Base-by-base conservation (phyloP, 1,140 invertebrate species). In the Eumeta japonica region DNA sequence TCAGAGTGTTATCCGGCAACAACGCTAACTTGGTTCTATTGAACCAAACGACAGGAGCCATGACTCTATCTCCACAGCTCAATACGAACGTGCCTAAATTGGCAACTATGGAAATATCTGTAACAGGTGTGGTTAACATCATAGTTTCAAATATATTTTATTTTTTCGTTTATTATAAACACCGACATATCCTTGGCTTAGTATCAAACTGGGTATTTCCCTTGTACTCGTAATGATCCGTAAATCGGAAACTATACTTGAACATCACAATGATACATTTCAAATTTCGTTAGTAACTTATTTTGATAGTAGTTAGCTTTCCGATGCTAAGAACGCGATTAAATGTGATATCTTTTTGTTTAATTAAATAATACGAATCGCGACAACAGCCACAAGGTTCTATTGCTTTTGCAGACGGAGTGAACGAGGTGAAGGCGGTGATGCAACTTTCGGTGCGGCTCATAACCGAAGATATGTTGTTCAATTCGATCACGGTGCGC, bases 31-130 rank as follows among this genome's bases (percentile, higher is more conserved):
- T 97, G 4, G 76, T 98, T 1, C 80, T 84, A 0, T 59, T 98
- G 11, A 93, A 98, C 62, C 81, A 84, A 52, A 86, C 84, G 1
- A 84, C 85, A 0, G 95, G 96, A 2, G 84, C 90, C 17, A 82
- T 98, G 32, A 88, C 83, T 5, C 73, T 99, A 0, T 94, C 92
- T 13, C 90, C 93, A 0, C 89, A 93, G 48, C 76, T 98, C 1
- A 95, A 97, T 62, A 97, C 95, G 3, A 97, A 98, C 72, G 92
- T 98, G 4, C 90, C 94, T 0, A 89, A 95, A 57, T 80, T 92
- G 19, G 94, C 94, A 3, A 89, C 86, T 0, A 94, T 98, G 86
- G 90, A 96, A 73, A 86, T 98, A 9, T 91, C 90, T 15, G 95
- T 98, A 0, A 85, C 87, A 39, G 88, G 87, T 89, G 63, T 64